phyloP scores from a whole-genome alignment of 2,113 vertebrate genomes.

The Megaleporinus macrocephalus region DNA sequence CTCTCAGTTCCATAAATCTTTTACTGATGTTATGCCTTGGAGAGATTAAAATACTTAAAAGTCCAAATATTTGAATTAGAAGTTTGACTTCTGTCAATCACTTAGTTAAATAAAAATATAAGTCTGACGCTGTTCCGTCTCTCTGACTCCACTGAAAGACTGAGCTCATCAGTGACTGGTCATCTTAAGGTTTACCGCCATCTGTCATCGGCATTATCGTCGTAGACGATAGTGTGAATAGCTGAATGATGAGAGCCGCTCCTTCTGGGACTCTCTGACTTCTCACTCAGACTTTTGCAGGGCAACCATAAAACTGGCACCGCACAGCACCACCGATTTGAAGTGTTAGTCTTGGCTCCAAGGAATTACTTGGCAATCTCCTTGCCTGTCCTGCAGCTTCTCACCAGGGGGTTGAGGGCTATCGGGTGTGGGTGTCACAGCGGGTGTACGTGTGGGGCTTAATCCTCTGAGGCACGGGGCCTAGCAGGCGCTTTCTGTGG shows the following conservation, averaged over 20 bases:
- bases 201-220: neutral
- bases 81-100: no score
- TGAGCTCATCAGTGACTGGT: neutral
- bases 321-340: neutral
- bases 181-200: neutral
- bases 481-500: constrained; percentile 63
- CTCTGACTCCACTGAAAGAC: no score
- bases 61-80: no score
- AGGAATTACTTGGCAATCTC: neutral
- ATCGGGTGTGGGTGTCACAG: constrained; percentile 48
- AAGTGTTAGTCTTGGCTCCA: constrained; percentile 34
- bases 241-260: neutral
- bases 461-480: constrained; percentile 24
- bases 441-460: neutral
- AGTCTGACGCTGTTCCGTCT: no score
- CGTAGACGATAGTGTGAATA: neutral
- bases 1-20: no score
- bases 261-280: neutral
- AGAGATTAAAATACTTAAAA: no score
- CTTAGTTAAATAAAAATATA: no score
- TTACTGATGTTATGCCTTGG: no score
- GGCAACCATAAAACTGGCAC: neutral
- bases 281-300: constrained; percentile 7
- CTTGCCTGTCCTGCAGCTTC: neutral
- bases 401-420: constrained; percentile 18